Percentiles rank a stretch among this genome's conserved stretches.
Evolutionary conservation across 2,113 vertebrate genomes (phyloP).

Genomic region (Pavo muticus): DNA sequence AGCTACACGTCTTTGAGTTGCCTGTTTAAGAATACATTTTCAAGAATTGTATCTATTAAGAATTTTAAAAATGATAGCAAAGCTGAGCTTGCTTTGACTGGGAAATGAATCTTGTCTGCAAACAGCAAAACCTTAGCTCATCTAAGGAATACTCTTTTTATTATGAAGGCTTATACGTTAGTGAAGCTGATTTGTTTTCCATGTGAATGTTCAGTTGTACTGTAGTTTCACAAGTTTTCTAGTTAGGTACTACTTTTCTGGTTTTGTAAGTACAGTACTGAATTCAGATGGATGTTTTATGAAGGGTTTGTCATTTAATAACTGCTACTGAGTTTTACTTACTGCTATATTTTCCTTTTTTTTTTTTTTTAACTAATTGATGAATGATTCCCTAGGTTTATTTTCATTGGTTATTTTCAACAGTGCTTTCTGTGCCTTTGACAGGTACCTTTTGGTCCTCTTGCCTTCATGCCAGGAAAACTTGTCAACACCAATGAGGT

Average conservation of each 20-base stretch:
- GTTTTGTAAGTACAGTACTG: not conserved
- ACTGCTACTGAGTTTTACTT: not conserved
- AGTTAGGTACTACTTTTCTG: not conserved
- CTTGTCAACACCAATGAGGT: conserved; percentile 96
- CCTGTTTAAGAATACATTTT: not conserved
- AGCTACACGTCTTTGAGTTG: not conserved
- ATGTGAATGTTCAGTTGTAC: not conserved
- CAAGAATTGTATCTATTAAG: not conserved
- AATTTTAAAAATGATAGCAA: not conserved
- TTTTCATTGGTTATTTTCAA: conserved; percentile 36
- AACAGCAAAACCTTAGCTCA: not conserved
- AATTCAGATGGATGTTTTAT: not conserved
- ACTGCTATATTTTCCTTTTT: not conserved
- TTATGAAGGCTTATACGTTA: not conserved
- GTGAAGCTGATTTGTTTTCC: not conserved
- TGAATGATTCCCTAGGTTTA: not conserved
- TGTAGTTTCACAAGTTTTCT: not conserved
- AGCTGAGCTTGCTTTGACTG: not conserved
- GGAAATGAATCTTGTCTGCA: not conserved
- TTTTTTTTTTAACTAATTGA: not conserved
- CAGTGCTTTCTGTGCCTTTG: conserved; percentile 9
- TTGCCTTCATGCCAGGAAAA: conserved; percentile 98
- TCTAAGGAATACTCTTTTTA: not conserved
- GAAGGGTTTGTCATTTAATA: not conserved
- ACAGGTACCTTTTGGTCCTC: conserved; percentile 95